Evolutionary conservation across 2,888 invertebrate species (phyloP).

Genomic region (Napeogenes sylphis): DNA sequence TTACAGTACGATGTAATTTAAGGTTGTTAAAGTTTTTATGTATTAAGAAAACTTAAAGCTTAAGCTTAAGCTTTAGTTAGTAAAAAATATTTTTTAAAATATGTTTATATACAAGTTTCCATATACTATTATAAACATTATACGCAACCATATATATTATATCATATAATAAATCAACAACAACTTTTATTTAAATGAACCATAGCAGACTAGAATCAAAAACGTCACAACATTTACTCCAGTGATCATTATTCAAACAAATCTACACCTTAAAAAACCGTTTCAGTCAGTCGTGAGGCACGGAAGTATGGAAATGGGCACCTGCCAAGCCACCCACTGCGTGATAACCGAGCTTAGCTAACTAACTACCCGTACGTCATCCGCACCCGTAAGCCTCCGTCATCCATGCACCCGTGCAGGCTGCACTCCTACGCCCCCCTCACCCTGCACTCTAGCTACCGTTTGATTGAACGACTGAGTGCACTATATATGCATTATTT

Average conservation of each 20-base stretch:
- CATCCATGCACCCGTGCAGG: conserved; percentile 32
- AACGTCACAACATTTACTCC: conserved; percentile 1
- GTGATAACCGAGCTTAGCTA: conserved; percentile 44
- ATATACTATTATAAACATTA: too few relatives aligned
- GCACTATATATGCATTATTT: conserved; percentile 26
- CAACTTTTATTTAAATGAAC: background rate
- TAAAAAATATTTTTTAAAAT: too few relatives aligned
- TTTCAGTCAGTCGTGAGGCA: conserved; percentile 28
- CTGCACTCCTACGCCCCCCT: conserved; percentile 34
- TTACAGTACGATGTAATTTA: conserved; percentile 6
- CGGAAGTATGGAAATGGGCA: conserved; percentile 46
- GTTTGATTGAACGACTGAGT: conserved; percentile 37
- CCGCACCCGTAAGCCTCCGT: conserved; percentile 27
- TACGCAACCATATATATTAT: too few relatives aligned
- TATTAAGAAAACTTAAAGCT: too few relatives aligned
- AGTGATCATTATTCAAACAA: conserved; percentile 6
- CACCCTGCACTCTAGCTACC: conserved; percentile 36
- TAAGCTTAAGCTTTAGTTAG: too few relatives aligned
- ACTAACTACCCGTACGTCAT: conserved; percentile 28
- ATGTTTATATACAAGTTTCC: too few relatives aligned
- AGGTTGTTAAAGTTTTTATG: background rate
- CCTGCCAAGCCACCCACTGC: conserved; percentile 47
- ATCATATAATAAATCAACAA: too few relatives aligned
- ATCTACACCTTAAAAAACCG: conserved; percentile 22
- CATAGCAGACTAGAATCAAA: background rate